phyloP scores from a whole-genome alignment of 2,113 vertebrate species.

The human region GRCh38 chr22:31037001-31037500 shows the following conservation, averaged over 20 bases:
- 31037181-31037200: conserved; percentile 46
- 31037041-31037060: neutral
- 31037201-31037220: neutral
- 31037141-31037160: conserved; percentile 47
- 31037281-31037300: neutral
- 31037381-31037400: neutral
- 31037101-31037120: conserved; percentile 5
- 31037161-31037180: neutral
- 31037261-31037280: neutral
- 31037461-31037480: neutral
- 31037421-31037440: neutral
- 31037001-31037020: conserved; percentile 51
- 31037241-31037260: neutral
- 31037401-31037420: neutral
- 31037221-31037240: conserved; percentile 2
- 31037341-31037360: neutral
- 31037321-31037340: neutral
- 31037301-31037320: neutral
- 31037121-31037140: neutral
- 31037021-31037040: conserved; percentile 40
- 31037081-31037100: conserved; percentile 30
- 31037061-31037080: conserved; percentile 27
- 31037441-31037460: neutral
- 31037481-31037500: neutral
- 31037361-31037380: neutral